phyloP scores from a whole-genome alignment of 1,140 invertebrate genomes.

The Oryzaephilus surinamensis region DNA sequence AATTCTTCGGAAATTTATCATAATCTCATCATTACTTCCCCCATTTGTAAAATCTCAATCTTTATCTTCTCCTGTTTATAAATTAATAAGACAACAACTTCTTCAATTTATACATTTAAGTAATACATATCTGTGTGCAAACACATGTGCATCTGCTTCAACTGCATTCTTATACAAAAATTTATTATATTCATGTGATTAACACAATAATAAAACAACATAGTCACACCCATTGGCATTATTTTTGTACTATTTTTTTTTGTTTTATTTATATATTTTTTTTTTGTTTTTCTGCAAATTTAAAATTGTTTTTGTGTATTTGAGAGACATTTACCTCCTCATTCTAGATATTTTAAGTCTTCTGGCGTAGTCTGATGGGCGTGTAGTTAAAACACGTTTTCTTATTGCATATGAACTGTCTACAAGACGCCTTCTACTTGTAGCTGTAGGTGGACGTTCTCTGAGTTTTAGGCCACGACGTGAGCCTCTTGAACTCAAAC shows the following conservation, averaged over 20 bases:
- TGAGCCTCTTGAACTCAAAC: conserved; percentile 26
- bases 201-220: conserved; percentile 8
- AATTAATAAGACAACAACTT: too few relatives aligned
- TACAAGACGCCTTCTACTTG: conserved; percentile 20
- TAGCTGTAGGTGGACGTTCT: conserved; percentile 15
- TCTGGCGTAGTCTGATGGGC: conserved; percentile 26
- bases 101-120: too few relatives aligned
- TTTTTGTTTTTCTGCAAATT: conserved; percentile 10
- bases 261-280: conserved; percentile 7
- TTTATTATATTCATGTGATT: too few relatives aligned
- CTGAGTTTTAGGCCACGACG: conserved; percentile 20
- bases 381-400: conserved; percentile 24
- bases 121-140: conserved; percentile 1
- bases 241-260: too few relatives aligned
- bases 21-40: too few relatives aligned
- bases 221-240: too few relatives aligned
- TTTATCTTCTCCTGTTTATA: too few relatives aligned
- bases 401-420: conserved; percentile 30
- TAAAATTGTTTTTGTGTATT: conserved; percentile 3
- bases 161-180: conserved; percentile 5
- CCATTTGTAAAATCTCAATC: too few relatives aligned
- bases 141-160: conserved; percentile 5
- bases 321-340: conserved; percentile 37
- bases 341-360: conserved; percentile 30
- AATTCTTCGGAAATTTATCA: too few relatives aligned